Conservation (phyloP, 1,140 invertebrate genomes). For the Dreissena polymorpha region DNA sequence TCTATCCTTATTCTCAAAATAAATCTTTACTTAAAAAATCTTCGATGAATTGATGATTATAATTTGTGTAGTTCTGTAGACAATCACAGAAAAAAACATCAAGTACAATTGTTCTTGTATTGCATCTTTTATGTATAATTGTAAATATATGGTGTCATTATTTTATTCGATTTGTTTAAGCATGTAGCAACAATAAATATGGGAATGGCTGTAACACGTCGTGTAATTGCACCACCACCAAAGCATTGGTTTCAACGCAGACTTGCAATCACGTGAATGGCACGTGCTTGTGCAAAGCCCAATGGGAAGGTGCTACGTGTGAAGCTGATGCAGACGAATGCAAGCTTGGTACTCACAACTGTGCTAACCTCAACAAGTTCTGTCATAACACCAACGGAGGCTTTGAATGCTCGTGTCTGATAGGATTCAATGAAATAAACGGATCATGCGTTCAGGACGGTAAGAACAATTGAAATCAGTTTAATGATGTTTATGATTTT, state of each 20-base stretch:
- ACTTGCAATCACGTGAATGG: constrained; percentile 23
- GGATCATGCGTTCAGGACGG: not conserved
- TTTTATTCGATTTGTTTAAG: not conserved
- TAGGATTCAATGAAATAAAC: not conserved
- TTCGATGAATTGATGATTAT: no score
- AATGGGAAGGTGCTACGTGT: not conserved
- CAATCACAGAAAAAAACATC: no score
- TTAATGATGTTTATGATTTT: not conserved
- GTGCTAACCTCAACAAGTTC: not conserved
- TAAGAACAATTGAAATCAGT: not conserved
- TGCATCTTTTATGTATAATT: not conserved
- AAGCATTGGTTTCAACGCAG: not conserved
- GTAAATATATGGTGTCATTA: not conserved
- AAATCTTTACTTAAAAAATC: no score
- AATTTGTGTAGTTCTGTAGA: no score
- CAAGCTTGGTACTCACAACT: not conserved
- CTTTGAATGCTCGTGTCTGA: constrained; percentile 2
- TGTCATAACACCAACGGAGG: constrained; percentile 13
- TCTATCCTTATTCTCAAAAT: no score
- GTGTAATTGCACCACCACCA: not conserved
- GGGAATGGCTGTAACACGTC: not conserved
- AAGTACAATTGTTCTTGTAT: no score
- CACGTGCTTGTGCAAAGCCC: constrained; percentile 4
- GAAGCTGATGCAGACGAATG: constrained; percentile 8
- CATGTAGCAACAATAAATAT: not conserved